Evolutionary conservation across 2,113 vertebrate genomes (phyloP).

Genomic region (Zapus hudsonius): DNA sequence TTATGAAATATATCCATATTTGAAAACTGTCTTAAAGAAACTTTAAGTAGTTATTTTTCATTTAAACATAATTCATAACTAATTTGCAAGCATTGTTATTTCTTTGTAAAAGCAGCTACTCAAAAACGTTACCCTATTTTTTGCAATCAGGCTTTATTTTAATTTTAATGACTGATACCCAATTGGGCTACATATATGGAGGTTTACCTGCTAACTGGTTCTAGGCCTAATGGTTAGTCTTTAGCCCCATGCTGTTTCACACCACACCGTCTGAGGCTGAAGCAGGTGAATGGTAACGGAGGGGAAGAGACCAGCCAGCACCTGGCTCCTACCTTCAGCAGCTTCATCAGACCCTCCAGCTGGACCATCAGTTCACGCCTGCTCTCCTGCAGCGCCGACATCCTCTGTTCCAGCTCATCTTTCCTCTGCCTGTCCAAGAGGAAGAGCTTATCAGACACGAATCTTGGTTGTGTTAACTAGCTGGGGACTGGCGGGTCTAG

Average conservation of each 20-base stretch:
- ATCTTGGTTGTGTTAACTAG: neutral
- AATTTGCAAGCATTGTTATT: conserved; percentile 26
- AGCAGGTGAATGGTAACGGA: fast-evolving
- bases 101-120: conserved; percentile 25
- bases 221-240: neutral
- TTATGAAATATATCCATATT: neutral
- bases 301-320: neutral
- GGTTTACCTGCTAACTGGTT: neutral
- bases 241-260: neutral
- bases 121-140: neutral
- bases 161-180: neutral
- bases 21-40: conserved; percentile 55
- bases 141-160: neutral
- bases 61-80: neutral
- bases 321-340: conserved; percentile 90
- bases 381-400: conserved; percentile 97
- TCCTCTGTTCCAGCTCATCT: conserved; percentile 96
- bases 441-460: conserved; percentile 1
- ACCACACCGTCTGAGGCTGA: neutral
- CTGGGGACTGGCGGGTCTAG: neutral
- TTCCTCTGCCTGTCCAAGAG: conserved; percentile 92
- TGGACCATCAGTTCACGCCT: conserved; percentile 97
- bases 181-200: neutral
- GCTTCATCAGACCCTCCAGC: conserved; percentile 97
- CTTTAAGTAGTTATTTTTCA: conserved; percentile 7